These are phyloP conservation scores for Conchocele bisecta DNA, from an alignment of 2,888 invertebrate species.

Conservation along the genomic window DNA sequence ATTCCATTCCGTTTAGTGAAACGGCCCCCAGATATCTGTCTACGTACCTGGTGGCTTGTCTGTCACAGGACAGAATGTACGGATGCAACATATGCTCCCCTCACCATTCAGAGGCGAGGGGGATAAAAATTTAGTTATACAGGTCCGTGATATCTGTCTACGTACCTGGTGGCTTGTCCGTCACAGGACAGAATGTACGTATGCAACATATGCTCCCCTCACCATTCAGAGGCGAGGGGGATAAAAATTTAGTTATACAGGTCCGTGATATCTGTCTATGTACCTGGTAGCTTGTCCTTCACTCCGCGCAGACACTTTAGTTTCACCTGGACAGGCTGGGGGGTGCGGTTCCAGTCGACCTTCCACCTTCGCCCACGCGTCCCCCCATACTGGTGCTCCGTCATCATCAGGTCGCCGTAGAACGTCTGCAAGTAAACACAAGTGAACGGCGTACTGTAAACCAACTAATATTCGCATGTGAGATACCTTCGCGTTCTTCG, in stretches of 20 bases:
- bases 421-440: constrained; percentile 69
- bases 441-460: too few species aligned
- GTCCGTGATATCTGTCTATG: neutral
- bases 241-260: neutral
- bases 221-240: too few species aligned
- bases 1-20: too few species aligned
- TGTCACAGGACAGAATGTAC: too few species aligned
- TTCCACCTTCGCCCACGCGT: constrained; percentile 80
- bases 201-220: too few species aligned
- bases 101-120: too few species aligned
- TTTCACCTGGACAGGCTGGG: constrained; percentile 81
- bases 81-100: too few species aligned
- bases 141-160: too few species aligned
- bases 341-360: constrained; percentile 81
- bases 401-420: constrained; percentile 79
- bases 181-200: neutral
- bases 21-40: too few species aligned
- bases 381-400: constrained; percentile 80
- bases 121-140: too few species aligned
- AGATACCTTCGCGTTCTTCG: too few species aligned
- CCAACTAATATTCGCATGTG: too few species aligned
- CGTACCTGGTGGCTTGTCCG: neutral
- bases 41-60: neutral
- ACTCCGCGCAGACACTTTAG: constrained; percentile 79
- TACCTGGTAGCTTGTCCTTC: constrained; percentile 81